These are phyloP conservation scores for Noctuana brunneofusca DNA, from an alignment of 2,888 invertebrate genomes.

Conservation along the genomic window DNA sequence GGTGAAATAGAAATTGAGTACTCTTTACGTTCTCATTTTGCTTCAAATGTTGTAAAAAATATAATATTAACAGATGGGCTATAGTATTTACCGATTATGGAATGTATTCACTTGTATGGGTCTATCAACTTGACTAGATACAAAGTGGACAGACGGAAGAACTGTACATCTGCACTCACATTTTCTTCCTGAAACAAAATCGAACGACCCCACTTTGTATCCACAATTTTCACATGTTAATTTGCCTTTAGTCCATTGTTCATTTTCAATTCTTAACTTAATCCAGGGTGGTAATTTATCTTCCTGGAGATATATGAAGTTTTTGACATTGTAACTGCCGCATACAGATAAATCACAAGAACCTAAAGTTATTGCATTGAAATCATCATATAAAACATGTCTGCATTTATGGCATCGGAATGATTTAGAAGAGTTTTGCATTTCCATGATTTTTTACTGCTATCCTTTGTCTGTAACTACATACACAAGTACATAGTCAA, in stretches of 20 bases:
- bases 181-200: slow-evolving; percentile 85
- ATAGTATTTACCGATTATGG: neutral
- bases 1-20: too few relatives aligned
- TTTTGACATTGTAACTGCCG: slow-evolving; percentile 58
- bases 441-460: slow-evolving; percentile 12
- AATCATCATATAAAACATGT: slow-evolving; percentile 55
- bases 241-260: slow-evolving; percentile 87
- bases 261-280: slow-evolving; percentile 71
- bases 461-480: too few relatives aligned
- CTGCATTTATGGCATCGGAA: slow-evolving; percentile 73
- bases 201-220: slow-evolving; percentile 85
- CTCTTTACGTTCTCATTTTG: too few relatives aligned
- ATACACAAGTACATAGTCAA: too few relatives aligned
- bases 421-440: slow-evolving; percentile 43
- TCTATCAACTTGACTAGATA: slow-evolving; percentile 85
- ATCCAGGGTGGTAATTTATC: slow-evolving; percentile 84
- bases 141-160: slow-evolving; percentile 84
- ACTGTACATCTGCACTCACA: slow-evolving; percentile 82
- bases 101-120: slow-evolving; percentile 48
- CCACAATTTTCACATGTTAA: slow-evolving; percentile 84
- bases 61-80: too few relatives aligned
- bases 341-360: slow-evolving; percentile 53
- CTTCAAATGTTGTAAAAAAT: too few relatives aligned
- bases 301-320: slow-evolving; percentile 79
- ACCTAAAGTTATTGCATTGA: slow-evolving; percentile 43